These are phyloP conservation scores for Sebastes nivosus DNA, from an alignment of 2,797 vertebrate species.

Conservation along the genomic window DNA sequence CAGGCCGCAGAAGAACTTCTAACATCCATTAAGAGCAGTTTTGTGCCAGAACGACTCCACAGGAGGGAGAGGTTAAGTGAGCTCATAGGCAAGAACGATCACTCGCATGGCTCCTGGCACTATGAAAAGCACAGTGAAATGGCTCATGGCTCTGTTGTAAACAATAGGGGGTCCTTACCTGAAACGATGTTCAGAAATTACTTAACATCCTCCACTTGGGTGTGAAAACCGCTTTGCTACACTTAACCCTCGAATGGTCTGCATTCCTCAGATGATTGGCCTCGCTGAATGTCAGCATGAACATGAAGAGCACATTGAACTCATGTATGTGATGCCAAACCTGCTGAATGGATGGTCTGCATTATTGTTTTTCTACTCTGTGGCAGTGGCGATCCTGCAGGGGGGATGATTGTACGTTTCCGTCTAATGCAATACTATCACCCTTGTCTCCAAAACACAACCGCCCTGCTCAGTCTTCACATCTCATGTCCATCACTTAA, in stretches of 20 bases:
- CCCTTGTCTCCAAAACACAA: constrained; percentile 30
- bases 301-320: constrained; percentile 25
- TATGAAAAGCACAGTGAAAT: constrained; percentile 33
- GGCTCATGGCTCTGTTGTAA: constrained; percentile 30
- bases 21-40: constrained; percentile 41
- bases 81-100: constrained; percentile 52
- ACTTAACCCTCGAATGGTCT: constrained; percentile 22
- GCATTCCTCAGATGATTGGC: neutral
- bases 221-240: constrained; percentile 36
- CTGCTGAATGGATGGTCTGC: constrained; percentile 20
- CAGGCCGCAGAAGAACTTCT: constrained; percentile 11
- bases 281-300: constrained; percentile 23
- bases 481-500: constrained; percentile 70
- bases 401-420: constrained; percentile 28
- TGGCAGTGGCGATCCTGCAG: constrained; percentile 30
- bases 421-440: constrained; percentile 43
- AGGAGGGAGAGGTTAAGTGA: constrained; percentile 56
- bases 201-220: constrained; percentile 27
- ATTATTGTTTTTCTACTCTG: constrained; percentile 30
- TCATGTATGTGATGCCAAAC: constrained; percentile 2
- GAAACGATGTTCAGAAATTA: constrained; percentile 39
- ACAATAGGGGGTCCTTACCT: constrained; percentile 54
- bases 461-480: constrained; percentile 36
- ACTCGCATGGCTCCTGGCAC: constrained; percentile 30
- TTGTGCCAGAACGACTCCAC: constrained; percentile 21